Percentiles rank a stretch among this genome's conserved stretches.
These are phyloP conservation scores for Malacoraja senta DNA, from an alignment of 2,797 vertebrate genomes.

Conservation along the genomic window DNA sequence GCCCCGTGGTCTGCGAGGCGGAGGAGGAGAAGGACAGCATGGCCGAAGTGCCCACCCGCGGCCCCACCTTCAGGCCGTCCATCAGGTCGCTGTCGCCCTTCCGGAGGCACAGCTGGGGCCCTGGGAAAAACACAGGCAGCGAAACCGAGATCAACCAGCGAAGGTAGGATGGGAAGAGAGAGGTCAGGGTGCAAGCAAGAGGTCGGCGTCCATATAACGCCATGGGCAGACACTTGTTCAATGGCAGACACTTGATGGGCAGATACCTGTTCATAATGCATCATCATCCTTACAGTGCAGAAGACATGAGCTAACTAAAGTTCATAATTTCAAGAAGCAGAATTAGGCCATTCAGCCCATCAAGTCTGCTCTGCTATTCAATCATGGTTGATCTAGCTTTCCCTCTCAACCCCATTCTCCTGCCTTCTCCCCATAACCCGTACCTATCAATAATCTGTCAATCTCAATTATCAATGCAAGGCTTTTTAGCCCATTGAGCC, in stretches of 20 bases:
- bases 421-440: no score
- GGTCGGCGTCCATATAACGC: neutral
- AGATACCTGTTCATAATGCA: neutral
- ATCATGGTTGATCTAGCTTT: no score
- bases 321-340: no score
- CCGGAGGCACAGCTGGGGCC: slow-evolving; percentile 92
- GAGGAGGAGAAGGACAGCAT: slow-evolving; percentile 82
- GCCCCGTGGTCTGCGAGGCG: neutral
- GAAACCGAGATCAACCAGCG: slow-evolving; percentile 82
- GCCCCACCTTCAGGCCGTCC: slow-evolving; percentile 60
- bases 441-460: no score
- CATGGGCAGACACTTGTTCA: no score
- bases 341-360: no score
- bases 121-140: slow-evolving; percentile 72
- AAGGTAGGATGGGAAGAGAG: slow-evolving; percentile 61
- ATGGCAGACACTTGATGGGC: no score
- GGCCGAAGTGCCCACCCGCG: slow-evolving; percentile 67
- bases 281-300: neutral
- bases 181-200: neutral
- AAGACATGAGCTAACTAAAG: neutral
- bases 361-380: no score
- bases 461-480: no score
- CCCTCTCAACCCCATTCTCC: no score
- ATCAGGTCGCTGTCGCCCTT: slow-evolving; percentile 79
- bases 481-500: no score